Conservation (phyloP, 2,797 vertebrate species). For the Channallabes apus region DNA sequence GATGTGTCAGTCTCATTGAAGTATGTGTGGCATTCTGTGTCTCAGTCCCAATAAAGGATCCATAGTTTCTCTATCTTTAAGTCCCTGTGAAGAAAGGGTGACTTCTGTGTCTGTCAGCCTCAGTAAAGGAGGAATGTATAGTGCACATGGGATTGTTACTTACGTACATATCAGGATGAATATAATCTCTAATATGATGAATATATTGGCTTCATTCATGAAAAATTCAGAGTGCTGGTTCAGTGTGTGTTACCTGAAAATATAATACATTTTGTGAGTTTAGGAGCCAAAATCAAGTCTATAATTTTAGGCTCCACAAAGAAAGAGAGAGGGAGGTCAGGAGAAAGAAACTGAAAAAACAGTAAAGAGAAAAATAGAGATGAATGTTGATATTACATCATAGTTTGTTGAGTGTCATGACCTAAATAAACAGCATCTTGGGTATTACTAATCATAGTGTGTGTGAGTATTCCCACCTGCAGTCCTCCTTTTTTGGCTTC, state of each 20-base stretch:
- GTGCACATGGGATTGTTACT: background rate
- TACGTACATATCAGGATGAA: background rate
- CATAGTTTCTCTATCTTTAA: background rate
- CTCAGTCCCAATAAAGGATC: background rate
- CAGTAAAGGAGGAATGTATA: background rate
- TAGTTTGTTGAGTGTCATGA: background rate
- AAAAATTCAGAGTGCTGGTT: background rate
- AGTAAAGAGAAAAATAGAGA: background rate
- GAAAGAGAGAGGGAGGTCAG: background rate
- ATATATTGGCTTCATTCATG: background rate
- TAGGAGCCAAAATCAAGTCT: background rate
- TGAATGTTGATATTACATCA: background rate
- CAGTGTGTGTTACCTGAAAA: background rate
- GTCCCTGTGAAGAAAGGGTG: background rate
- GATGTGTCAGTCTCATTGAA: background rate
- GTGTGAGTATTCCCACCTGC: background rate
- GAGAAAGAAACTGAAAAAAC: background rate
- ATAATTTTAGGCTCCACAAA: background rate
- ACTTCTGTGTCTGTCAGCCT: background rate
- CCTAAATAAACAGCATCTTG: conserved; percentile 3
- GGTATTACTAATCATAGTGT: background rate
- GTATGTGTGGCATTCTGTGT: background rate
- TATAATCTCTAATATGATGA: background rate
- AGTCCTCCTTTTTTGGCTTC: background rate
- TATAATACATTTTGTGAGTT: background rate